These are phyloP conservation scores for Dipus sagitta DNA, from an alignment of 2,797 vertebrate genomes.

Conservation along the genomic window DNA sequence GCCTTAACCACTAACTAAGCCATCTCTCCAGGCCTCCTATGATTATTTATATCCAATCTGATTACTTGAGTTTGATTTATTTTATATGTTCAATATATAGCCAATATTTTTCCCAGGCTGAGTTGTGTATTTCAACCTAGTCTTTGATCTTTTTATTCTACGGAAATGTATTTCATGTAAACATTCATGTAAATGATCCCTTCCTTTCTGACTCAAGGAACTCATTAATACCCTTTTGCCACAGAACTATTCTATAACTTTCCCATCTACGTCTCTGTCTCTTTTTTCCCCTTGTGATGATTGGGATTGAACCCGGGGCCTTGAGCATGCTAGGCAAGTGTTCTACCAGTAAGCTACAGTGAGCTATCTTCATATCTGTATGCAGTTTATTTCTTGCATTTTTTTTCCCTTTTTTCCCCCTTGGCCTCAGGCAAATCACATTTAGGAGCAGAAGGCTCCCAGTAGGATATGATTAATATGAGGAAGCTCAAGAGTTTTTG, in stretches of 20 bases:
- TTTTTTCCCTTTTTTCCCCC: background rate
- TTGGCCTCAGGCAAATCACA: constrained; percentile 2
- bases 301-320: background rate
- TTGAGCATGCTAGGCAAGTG: background rate
- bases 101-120: constrained; percentile 36
- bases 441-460: constrained; percentile 53
- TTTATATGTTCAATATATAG: constrained; percentile 15
- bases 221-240: background rate
- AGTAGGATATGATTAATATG: constrained; percentile 29
- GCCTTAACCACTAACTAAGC: too few species aligned
- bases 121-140: constrained; percentile 47
- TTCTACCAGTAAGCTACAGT: too few species aligned
- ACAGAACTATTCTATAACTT: constrained; percentile 30
- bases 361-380: background rate
- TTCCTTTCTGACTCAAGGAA: constrained; percentile 50
- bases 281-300: background rate
- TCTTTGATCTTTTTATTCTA: constrained; percentile 36
- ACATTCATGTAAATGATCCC: background rate
- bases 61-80: constrained; percentile 10
- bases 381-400: constrained; percentile 9
- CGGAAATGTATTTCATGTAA: constrained; percentile 64
- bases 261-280: background rate
- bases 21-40: background rate
- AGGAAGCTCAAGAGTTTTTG: constrained; percentile 49
- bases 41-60: background rate